A percentile compares a stretch with the other conserved stretches of the same genome.
Conservation (phyloP, 2,113 vertebrate species). For the Prolemur simus region DNA sequence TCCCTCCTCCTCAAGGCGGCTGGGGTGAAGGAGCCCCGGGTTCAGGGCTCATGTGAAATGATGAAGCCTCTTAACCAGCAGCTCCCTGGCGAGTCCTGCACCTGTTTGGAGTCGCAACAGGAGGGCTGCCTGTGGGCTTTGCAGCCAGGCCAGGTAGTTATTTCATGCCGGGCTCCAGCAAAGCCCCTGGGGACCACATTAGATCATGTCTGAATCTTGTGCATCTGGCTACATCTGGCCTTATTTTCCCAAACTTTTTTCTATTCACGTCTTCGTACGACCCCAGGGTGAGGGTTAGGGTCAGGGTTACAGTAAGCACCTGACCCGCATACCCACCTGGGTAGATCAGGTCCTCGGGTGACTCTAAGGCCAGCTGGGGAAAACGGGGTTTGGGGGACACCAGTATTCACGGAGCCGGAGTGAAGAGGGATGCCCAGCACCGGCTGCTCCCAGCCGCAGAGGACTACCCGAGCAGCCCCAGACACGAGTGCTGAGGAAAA, state of each 20-base stretch:
- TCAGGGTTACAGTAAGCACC: background rate
- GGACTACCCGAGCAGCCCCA: background rate
- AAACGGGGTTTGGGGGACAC: background rate
- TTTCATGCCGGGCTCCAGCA: background rate
- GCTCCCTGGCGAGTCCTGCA: rapidly evolving
- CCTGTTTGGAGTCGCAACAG: background rate
- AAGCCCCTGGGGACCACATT: too few relatives aligned
- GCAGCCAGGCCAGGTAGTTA: background rate
- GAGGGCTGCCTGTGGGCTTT: background rate
- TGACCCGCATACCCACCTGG: background rate
- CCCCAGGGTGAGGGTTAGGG: background rate
- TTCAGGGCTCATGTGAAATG: background rate
- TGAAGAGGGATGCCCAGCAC: background rate
- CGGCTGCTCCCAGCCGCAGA: background rate
- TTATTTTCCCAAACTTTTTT: background rate
- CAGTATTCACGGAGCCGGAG: background rate
- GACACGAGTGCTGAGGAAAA: background rate
- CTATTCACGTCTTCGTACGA: background rate
- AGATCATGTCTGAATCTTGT: background rate
- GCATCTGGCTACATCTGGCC: background rate
- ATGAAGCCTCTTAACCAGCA: background rate
- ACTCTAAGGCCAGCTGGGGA: background rate
- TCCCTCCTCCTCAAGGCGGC: background rate
- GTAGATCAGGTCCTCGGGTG: background rate
- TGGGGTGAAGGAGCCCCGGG: background rate